Evolutionary conservation across 2,888 invertebrate genomes (phyloP).

Genomic region (Dynastes grantii): DNA sequence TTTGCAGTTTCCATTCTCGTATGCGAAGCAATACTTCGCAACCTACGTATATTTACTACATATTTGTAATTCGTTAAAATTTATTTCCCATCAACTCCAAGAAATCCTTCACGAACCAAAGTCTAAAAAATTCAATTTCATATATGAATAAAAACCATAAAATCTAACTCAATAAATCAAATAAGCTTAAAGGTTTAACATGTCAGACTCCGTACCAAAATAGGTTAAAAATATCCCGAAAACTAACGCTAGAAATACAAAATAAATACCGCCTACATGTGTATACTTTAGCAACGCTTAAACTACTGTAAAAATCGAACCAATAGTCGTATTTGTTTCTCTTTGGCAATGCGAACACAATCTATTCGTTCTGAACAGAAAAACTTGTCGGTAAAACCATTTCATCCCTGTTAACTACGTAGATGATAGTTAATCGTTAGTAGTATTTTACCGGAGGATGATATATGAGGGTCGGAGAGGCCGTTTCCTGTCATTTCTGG

Average conservation of each 20-base stretch:
- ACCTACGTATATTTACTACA: too few relatives aligned
- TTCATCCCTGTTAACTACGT: not conserved
- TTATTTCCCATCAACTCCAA: too few relatives aligned
- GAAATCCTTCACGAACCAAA: too few relatives aligned
- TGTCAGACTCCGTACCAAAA: not conserved
- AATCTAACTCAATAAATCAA: constrained; percentile 3
- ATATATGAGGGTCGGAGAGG: constrained; percentile 64
- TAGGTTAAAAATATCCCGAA: not conserved
- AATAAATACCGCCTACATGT: too few relatives aligned
- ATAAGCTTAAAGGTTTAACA: not conserved
- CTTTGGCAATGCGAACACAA: constrained; percentile 14
- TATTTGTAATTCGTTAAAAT: too few relatives aligned
- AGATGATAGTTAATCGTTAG: constrained; percentile 49
- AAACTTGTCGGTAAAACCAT: constrained; percentile 42
- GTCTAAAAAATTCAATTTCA: not conserved
- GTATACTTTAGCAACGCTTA: not conserved
- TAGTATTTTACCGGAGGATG: constrained; percentile 60
- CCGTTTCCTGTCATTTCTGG: constrained; percentile 67
- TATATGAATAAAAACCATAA: not conserved
- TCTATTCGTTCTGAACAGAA: not conserved
- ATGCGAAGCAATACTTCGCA: too few relatives aligned
- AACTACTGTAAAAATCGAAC: constrained; percentile 8
- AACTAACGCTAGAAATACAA: not conserved
- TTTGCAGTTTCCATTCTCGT: too few relatives aligned
- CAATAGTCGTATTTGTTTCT: constrained; percentile 43